Evolutionary conservation across 2,113 vertebrate genomes (phyloP).

Genomic region (Sarotherodon lohbergeri): DNA sequence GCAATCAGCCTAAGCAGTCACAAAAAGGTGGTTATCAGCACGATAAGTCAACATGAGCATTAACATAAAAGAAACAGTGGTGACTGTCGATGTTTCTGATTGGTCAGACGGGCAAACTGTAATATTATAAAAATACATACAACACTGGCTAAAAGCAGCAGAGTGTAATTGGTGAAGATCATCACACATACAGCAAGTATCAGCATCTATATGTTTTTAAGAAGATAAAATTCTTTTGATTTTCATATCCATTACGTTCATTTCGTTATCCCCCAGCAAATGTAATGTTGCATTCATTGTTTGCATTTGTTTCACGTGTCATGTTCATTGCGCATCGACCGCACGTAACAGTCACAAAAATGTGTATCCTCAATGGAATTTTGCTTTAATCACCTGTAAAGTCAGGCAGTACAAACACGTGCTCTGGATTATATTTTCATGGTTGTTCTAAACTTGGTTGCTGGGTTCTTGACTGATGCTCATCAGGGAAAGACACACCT

Average conservation of each 20-base stretch:
- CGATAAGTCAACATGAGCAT: neutral
- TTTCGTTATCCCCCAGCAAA: neutral
- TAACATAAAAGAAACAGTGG: neutral
- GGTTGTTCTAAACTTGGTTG: neutral
- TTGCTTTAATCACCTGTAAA: neutral
- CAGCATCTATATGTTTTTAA: neutral
- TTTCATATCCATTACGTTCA: neutral
- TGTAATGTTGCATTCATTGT: neutral
- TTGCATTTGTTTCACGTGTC: neutral
- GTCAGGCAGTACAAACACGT: neutral
- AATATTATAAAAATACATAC: neutral
- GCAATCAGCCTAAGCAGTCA: neutral
- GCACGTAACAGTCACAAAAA: neutral
- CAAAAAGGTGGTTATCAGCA: neutral
- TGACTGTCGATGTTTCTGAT: neutral
- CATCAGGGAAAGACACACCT: neutral
- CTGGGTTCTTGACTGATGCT: neutral
- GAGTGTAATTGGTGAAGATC: neutral
- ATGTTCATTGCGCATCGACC: neutral
- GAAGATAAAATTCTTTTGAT: neutral
- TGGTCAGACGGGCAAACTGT: neutral
- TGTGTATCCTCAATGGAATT: neutral
- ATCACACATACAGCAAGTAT: neutral
- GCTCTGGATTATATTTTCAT: neutral
- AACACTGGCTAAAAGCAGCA: neutral